phyloP scores from a whole-genome alignment of 2,888 invertebrate genomes.

The Trichopoda pennipes region DNA sequence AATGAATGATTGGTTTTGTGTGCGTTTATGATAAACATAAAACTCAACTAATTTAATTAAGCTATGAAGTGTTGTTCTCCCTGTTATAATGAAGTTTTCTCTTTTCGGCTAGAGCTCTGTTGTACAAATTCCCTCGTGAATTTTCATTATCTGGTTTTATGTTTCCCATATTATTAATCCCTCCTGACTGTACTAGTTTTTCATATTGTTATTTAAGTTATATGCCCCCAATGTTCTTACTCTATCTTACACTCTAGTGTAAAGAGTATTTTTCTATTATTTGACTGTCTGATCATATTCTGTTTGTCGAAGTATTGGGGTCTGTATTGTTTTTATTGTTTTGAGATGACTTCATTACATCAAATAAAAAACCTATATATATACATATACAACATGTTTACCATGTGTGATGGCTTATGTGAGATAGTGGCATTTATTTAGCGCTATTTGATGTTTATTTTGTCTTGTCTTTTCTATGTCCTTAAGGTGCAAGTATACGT shows the following conservation, averaged over 20 bases:
- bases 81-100: not conserved
- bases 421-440: constrained; percentile 36
- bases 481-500: constrained; percentile 66
- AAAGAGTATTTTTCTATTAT: constrained; percentile 10
- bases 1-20: not conserved
- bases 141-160: constrained; percentile 48
- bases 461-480: constrained; percentile 58
- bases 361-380: not conserved
- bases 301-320: constrained; percentile 48
- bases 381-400: not conserved
- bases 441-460: constrained; percentile 57
- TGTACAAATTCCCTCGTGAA: constrained; percentile 21
- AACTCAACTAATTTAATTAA: constrained; percentile 47
- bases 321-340: constrained; percentile 44
- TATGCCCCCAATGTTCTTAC: constrained; percentile 1
- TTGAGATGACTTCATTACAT: constrained; percentile 26
- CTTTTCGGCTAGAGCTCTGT: not conserved
- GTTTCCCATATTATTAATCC: constrained; percentile 50
- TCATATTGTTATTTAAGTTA: constrained; percentile 32
- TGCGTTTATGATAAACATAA: not conserved
- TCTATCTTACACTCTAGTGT: constrained; percentile 1
- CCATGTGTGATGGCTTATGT: not conserved
- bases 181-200: constrained; percentile 46
- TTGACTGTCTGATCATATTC: constrained; percentile 40
- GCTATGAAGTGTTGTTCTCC: constrained; percentile 19